Evolutionary conservation across 2,797 vertebrate genomes (phyloP).

Genomic region (Acrocephalus scirpaceus): DNA sequence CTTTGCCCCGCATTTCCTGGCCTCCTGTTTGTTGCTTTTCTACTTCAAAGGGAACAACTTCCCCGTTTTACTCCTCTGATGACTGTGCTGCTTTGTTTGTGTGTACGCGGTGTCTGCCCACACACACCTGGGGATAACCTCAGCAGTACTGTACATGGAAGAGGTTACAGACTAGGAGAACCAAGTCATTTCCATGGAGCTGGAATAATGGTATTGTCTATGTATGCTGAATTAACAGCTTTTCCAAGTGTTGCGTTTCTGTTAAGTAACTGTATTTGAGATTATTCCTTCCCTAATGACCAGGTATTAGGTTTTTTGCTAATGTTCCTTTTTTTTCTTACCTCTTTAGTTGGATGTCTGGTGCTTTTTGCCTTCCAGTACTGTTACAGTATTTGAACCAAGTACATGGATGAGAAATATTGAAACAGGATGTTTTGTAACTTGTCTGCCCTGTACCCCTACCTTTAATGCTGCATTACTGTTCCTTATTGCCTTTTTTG

Average conservation of each 20-base stretch:
- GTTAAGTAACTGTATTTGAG: constrained; percentile 5
- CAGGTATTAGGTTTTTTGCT: background rate
- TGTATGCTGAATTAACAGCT: background rate
- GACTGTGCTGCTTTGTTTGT: background rate
- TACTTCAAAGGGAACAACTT: background rate
- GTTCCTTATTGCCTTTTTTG: background rate
- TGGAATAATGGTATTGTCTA: background rate
- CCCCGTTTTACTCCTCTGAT: background rate
- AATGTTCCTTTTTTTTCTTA: background rate
- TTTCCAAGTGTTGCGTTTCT: background rate
- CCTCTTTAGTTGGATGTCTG: background rate
- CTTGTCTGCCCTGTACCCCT: background rate
- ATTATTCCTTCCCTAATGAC: background rate
- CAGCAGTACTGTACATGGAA: background rate
- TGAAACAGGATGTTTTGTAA: background rate
- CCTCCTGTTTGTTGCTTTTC: background rate
- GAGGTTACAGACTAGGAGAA: background rate
- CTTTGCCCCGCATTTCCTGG: background rate
- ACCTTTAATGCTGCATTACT: background rate
- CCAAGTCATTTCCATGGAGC: background rate
- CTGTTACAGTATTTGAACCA: background rate
- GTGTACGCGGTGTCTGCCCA: background rate
- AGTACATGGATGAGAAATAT: background rate
- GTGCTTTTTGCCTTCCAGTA: background rate
- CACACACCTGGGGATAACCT: background rate